Percentiles rank a stretch among this genome's conserved stretches.
Conservation (phyloP, 2,113 vertebrate genomes). For the Sander vitreus region DNA sequence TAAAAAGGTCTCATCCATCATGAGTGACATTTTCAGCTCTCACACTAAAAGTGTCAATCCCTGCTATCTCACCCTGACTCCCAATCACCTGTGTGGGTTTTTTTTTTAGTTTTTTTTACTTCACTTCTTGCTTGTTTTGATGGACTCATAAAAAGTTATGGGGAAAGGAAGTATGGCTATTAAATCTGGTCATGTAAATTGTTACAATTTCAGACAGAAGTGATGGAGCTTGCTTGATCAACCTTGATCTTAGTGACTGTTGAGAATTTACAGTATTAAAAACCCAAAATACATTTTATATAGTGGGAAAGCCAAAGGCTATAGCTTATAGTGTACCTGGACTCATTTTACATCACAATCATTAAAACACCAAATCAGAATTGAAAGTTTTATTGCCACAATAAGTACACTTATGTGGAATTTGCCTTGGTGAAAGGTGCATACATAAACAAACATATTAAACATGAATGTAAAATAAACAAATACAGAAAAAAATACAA, state of each 20-base stretch:
- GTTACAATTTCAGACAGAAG: background rate
- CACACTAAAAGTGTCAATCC: background rate
- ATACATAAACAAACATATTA: no score
- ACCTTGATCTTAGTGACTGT: background rate
- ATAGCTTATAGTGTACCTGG: background rate
- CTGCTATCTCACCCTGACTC: constrained; percentile 3
- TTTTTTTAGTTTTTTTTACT: background rate
- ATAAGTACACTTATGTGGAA: no score
- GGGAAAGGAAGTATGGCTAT: background rate
- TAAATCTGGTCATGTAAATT: background rate
- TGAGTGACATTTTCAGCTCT: constrained; percentile 26
- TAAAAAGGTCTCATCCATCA: constrained; percentile 53
- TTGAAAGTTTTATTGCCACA: no score
- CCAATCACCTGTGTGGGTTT: constrained; percentile 10
- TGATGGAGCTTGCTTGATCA: background rate
- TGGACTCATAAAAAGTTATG: background rate
- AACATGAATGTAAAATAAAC: no score
- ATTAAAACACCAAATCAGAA: background rate
- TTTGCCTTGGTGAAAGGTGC: no score
- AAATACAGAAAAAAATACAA: no score
- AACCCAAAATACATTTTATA: background rate
- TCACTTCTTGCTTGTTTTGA: constrained; percentile 6
- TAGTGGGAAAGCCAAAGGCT: background rate
- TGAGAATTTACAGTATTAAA: background rate
- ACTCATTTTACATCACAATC: background rate